Evolutionary conservation across 2,797 vertebrate species (phyloP).

Genomic region (Diplodus sargus): DNA sequence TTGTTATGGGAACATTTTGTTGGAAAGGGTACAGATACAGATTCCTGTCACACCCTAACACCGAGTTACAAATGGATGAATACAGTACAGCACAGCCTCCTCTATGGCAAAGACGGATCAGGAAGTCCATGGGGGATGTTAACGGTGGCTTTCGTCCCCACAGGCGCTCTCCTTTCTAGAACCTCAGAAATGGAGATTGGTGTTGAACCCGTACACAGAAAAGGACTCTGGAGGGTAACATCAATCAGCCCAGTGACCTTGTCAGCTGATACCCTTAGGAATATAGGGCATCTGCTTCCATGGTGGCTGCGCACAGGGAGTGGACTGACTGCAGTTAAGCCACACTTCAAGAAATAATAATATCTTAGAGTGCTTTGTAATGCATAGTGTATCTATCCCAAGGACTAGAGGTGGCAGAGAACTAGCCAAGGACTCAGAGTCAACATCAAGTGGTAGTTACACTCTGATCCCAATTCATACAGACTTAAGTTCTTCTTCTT

Average conservation of each 20-base stretch:
- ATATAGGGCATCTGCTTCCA: conserved; percentile 73
- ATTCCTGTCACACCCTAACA: conserved; percentile 36
- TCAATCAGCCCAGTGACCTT: conserved; percentile 83
- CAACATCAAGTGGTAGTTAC: conserved; percentile 25
- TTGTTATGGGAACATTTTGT: conserved; percentile 7
- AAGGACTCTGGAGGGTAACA: conserved; percentile 73
- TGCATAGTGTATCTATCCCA: conserved; percentile 21
- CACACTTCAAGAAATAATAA: conserved; percentile 36
- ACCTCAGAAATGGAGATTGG: conserved; percentile 75
- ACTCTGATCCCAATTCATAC: conserved; percentile 26
- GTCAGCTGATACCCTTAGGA: conserved; percentile 75
- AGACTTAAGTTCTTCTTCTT: conserved; percentile 10
- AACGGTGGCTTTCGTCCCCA: conserved; percentile 46
- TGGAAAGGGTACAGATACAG: conserved; percentile 5
- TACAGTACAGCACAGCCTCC: conserved; percentile 32
- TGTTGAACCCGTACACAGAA: conserved; percentile 73
- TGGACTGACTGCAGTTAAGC: conserved; percentile 53
- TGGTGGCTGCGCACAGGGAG: conserved; percentile 63
- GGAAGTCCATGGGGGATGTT: conserved; percentile 53
- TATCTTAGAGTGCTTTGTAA: conserved; percentile 50
- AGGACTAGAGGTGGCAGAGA: conserved; percentile 23
- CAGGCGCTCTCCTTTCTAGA: conserved; percentile 54
- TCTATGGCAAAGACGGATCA: conserved; percentile 56
- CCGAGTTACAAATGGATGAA: conserved; percentile 47
- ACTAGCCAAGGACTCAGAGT: conserved; percentile 17